phyloP scores from a whole-genome alignment of 1,140 invertebrate species.

The Lithobius niger region DNA sequence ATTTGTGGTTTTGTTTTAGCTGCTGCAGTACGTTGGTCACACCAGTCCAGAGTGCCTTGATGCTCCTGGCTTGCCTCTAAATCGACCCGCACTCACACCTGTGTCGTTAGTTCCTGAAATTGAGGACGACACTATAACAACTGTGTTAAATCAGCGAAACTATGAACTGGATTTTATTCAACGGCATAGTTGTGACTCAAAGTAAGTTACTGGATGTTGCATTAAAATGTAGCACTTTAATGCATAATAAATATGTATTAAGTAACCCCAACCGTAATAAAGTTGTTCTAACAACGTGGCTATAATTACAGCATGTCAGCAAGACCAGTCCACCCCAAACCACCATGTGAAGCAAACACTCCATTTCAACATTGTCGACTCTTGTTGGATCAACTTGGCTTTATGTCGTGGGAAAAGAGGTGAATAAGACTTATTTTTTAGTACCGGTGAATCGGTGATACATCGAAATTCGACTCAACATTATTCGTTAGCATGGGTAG shows the following conservation, averaged over 20 bases:
- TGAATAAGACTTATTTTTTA: conserved; percentile 17
- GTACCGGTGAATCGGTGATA: neutral
- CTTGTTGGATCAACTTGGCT: conserved; percentile 76
- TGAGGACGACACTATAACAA: conserved; percentile 71
- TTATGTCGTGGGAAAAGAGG: conserved; percentile 78
- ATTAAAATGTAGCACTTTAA: neutral
- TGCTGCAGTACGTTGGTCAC: conserved; percentile 77
- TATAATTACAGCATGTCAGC: conserved; percentile 35
- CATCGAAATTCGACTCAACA: too few relatives aligned
- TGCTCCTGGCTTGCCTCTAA: conserved; percentile 49
- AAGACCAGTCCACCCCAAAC: conserved; percentile 27
- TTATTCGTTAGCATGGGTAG: too few relatives aligned
- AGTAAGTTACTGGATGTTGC: conserved; percentile 4
- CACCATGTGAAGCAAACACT: conserved; percentile 36
- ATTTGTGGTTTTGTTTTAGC: conserved; percentile 41
- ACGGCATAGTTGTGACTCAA: neutral
- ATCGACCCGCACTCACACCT: conserved; percentile 45
- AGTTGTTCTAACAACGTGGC: too few relatives aligned
- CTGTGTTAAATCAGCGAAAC: conserved; percentile 63
- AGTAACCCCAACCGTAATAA: too few relatives aligned
- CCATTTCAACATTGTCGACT: conserved; percentile 72
- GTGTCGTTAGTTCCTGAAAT: conserved; percentile 49
- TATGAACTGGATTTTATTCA: conserved; percentile 50
- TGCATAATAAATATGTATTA: too few relatives aligned
- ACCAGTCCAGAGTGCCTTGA: conserved; percentile 81